These are phyloP conservation scores for Mus spicilegus DNA, from an alignment of 2,113 vertebrate species.

Conservation along the genomic window DNA sequence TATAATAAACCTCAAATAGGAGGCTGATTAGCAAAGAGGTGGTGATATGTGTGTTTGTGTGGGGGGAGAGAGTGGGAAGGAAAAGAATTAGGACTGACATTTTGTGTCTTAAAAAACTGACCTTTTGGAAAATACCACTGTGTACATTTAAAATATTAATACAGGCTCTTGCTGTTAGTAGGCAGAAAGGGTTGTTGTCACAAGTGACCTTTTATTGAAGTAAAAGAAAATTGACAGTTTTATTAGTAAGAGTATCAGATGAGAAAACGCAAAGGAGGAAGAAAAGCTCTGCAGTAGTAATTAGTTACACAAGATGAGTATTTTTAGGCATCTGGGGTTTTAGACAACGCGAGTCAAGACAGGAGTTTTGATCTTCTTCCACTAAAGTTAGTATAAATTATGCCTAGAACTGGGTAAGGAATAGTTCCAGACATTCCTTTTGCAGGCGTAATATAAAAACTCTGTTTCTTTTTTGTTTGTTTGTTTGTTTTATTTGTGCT, in stretches of 20 bases:
- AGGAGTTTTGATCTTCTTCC: slow-evolving; percentile 49
- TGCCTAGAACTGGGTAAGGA: not conserved
- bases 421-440: not conserved
- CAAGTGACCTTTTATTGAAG: slow-evolving; percentile 89
- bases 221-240: slow-evolving; percentile 90
- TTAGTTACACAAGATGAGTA: slow-evolving; percentile 78
- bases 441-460: not conserved
- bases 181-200: slow-evolving; percentile 86
- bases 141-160: slow-evolving; percentile 99
- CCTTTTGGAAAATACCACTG: slow-evolving; percentile 98
- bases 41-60: not conserved
- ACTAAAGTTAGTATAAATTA: slow-evolving; percentile 38
- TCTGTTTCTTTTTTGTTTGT: not conserved
- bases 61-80: slow-evolving; percentile 47
- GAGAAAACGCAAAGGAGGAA: slow-evolving; percentile 77
- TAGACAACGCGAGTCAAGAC: not conserved
- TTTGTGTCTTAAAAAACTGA: slow-evolving; percentile 91
- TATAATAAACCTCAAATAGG: slow-evolving; percentile 76
- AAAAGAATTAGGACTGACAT: slow-evolving; percentile 87
- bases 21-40: slow-evolving; percentile 70
- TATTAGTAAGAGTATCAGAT: slow-evolving; percentile 85
- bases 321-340: slow-evolving; percentile 71
- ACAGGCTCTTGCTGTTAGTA: slow-evolving; percentile 88
- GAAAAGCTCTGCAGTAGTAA: slow-evolving; percentile 77
- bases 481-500: not conserved